Evolutionary conservation across 2,888 invertebrate genomes (phyloP).

Genomic region (Cephus spinipes): DNA sequence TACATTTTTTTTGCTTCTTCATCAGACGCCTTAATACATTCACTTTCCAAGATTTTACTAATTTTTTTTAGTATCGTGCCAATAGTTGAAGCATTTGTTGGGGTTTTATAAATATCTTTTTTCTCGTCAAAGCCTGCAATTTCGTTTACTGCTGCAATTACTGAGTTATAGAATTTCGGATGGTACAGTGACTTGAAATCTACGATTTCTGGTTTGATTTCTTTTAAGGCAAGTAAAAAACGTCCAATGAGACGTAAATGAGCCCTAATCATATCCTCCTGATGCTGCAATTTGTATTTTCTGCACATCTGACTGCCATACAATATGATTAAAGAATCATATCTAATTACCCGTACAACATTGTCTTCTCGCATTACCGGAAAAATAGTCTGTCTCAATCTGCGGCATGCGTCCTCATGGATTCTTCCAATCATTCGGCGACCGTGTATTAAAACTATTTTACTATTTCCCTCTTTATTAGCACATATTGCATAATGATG

Average conservation of each 20-base stretch:
- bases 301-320: slow-evolving; percentile 35
- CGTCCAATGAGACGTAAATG: slow-evolving; percentile 33
- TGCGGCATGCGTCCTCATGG: slow-evolving; percentile 25
- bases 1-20: slow-evolving; percentile 7
- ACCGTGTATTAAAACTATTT: slow-evolving; percentile 15
- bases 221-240: slow-evolving; percentile 22
- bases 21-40: too few relatives aligned
- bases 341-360: slow-evolving; percentile 28
- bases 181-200: slow-evolving; percentile 34
- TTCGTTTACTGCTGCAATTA: slow-evolving; percentile 18
- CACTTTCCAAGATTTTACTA: too few relatives aligned
- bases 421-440: slow-evolving; percentile 21
- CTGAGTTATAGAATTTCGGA: slow-evolving; percentile 29
- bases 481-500: slow-evolving; percentile 20
- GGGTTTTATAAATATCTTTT: too few relatives aligned
- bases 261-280: slow-evolving; percentile 34
- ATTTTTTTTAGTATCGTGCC: too few relatives aligned
- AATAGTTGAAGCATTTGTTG: too few relatives aligned
- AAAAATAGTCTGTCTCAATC: slow-evolving; percentile 26
- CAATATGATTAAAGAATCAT: slow-evolving; percentile 35
- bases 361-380: slow-evolving; percentile 37
- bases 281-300: slow-evolving; percentile 24
- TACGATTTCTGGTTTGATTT: slow-evolving; percentile 23
- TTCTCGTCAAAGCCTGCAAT: too few relatives aligned
- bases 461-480: slow-evolving; percentile 1